Percentiles rank a stretch among this genome's conserved stretches.
Evolutionary conservation across 2,797 vertebrate genomes (phyloP).

Genomic region (Micrastur ruficollis): DNA sequence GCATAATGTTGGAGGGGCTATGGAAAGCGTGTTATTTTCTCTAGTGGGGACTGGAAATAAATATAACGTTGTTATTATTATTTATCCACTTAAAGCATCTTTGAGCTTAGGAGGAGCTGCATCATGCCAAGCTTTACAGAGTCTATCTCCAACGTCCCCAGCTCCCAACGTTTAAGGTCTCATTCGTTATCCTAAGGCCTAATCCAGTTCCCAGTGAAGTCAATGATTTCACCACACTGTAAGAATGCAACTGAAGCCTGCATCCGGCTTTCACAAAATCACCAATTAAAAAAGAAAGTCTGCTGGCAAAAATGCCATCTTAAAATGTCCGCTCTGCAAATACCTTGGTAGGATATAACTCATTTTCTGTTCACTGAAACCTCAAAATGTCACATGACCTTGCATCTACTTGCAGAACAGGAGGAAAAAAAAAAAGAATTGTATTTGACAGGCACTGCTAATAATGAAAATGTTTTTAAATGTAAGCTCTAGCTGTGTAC

Average conservation of each 20-base stretch:
- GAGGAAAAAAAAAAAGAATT: background rate
- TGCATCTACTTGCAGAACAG: conserved; percentile 13
- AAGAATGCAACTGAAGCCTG: background rate
- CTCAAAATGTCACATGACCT: conserved; percentile 39
- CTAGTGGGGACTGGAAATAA: background rate
- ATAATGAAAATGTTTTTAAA: conserved; percentile 73
- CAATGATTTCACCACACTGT: background rate
- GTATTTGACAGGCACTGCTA: conserved; percentile 66
- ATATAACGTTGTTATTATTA: background rate
- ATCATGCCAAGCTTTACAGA: background rate
- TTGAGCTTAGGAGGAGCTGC: background rate
- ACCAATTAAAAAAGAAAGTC: background rate
- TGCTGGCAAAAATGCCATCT: background rate
- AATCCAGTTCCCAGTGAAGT: background rate
- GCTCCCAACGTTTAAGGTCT: background rate
- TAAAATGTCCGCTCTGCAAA: background rate
- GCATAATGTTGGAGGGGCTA: background rate
- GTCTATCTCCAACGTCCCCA: background rate
- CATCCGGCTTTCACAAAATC: background rate
- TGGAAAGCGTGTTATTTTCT: background rate
- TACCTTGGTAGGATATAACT: background rate
- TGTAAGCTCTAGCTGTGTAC: conserved; percentile 65
- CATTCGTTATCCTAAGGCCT: background rate
- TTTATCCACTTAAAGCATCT: background rate
- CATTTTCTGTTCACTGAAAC: conserved; percentile 34